phyloP scores from a whole-genome alignment of 2,113 vertebrate genomes.

The Sorex araneus region DNA sequence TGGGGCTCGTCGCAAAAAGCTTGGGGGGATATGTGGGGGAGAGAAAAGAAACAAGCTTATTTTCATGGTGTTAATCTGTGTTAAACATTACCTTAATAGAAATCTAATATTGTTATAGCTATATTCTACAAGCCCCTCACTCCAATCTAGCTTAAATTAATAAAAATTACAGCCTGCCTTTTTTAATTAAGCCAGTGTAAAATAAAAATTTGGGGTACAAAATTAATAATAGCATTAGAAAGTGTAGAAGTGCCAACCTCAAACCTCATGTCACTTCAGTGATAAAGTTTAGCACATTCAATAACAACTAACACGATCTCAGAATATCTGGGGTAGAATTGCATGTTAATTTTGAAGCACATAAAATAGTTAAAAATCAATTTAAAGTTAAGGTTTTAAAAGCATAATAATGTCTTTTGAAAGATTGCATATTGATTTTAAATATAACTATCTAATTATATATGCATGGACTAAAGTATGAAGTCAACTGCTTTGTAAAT shows the following conservation, averaged over 20 bases:
- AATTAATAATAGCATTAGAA: conserved; percentile 71
- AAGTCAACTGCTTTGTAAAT: conserved; percentile 93
- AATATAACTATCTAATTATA: conserved; percentile 93
- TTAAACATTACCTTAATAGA: conserved; percentile 30
- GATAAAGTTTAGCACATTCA: conserved; percentile 84
- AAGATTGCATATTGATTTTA: conserved; percentile 93
- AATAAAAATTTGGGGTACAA: conserved; percentile 39
- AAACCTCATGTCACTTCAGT: conserved; percentile 64
- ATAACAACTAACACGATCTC: conserved; percentile 84
- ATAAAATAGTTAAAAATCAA: conserved; percentile 94
- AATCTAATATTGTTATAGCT: neutral
- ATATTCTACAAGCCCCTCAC: conserved; percentile 9
- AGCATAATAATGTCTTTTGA: conserved; percentile 93
- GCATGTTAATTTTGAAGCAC: conserved; percentile 92
- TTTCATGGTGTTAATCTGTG: conserved; percentile 47
- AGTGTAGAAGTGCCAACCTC: conserved; percentile 67
- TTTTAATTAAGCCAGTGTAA: conserved; percentile 60
- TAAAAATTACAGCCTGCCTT: conserved; percentile 53
- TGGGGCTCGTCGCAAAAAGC: no score
- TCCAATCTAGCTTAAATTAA: conserved; percentile 54
- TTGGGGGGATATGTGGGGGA: no score
- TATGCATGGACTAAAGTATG: conserved; percentile 92
- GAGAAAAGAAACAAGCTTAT: no score
- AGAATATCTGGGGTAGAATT: conserved; percentile 86
- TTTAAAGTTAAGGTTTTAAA: conserved; percentile 93